Evolutionary conservation across 1,140 invertebrate genomes (phyloP).

Genomic region (Drosophila mojavensis): DNA sequence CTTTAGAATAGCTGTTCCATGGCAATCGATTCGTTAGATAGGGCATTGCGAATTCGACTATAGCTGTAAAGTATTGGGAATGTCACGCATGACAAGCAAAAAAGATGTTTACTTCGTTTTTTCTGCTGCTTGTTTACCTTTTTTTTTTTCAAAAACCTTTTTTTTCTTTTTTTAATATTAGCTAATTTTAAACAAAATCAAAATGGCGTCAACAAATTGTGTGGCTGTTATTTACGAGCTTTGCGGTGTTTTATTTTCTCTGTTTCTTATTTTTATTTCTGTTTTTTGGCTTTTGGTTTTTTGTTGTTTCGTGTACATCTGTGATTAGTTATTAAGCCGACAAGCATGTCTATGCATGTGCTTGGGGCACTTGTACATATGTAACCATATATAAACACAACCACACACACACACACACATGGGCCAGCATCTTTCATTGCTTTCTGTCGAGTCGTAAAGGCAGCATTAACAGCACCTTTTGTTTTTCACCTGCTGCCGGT

Average conservation of each 20-base stretch:
- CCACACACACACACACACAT: constrained; percentile 20
- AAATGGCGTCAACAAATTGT: constrained; percentile 66
- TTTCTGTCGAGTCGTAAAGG: constrained; percentile 37
- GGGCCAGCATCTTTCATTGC: constrained; percentile 31
- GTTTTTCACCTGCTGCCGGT: constrained; percentile 54
- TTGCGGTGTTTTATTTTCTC: constrained; percentile 53
- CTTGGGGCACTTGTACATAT: background rate
- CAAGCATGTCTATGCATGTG: constrained; percentile 36
- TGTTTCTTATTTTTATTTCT: background rate
- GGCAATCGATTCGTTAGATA: constrained; percentile 12
- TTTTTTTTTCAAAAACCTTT: constrained; percentile 5
- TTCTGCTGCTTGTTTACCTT: constrained; percentile 31
- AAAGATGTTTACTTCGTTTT: constrained; percentile 25
- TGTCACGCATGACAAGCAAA: constrained; percentile 38
- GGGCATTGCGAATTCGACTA: constrained; percentile 22
- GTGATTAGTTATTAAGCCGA: constrained; percentile 52
- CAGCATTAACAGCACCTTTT: constrained; percentile 63
- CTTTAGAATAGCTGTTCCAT: background rate
- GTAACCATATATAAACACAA: background rate
- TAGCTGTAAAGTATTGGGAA: constrained; percentile 15
- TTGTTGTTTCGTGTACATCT: constrained; percentile 34
- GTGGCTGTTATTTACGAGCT: constrained; percentile 54
- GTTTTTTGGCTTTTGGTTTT: constrained; percentile 16
- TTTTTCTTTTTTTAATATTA: constrained; percentile 57
- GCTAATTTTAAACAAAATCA: constrained; percentile 72